These are phyloP conservation scores for Urocyon cinereoargenteus DNA, from an alignment of 2,797 vertebrate genomes.

Conservation along the genomic window DNA sequence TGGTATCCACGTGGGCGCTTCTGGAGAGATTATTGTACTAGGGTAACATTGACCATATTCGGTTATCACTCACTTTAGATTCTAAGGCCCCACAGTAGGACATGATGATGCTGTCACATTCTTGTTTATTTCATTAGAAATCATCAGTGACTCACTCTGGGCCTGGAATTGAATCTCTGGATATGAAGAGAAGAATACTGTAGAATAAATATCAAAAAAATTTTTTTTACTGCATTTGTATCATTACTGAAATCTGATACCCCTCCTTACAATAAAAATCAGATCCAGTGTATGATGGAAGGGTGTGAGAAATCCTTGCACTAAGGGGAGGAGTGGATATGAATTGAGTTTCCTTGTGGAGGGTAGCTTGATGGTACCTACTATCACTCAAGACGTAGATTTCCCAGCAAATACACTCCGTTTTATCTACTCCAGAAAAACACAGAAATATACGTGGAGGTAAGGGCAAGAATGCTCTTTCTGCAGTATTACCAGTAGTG, in stretches of 20 bases:
- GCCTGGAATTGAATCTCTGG: background rate
- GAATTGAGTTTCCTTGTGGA: background rate
- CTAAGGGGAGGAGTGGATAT: background rate
- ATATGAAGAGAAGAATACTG: background rate
- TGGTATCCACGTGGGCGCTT: background rate
- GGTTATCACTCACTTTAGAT: background rate
- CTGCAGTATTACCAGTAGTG: background rate
- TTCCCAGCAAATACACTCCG: background rate
- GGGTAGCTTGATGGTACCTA: background rate
- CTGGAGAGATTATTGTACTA: background rate
- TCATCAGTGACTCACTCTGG: background rate
- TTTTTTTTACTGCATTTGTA: background rate
- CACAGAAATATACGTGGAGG: background rate
- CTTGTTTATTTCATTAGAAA: background rate
- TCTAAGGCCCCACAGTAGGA: background rate
- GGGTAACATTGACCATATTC: background rate
- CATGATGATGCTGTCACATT: background rate
- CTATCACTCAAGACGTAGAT: background rate
- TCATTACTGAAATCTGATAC: background rate
- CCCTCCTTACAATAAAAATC: background rate
- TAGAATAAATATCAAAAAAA: background rate
- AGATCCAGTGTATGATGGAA: background rate
- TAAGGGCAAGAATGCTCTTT: background rate
- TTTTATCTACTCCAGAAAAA: conserved; percentile 43
- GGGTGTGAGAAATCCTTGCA: background rate